Conservation (phyloP, 2,888 invertebrate species). For the Acleris holmiana region DNA sequence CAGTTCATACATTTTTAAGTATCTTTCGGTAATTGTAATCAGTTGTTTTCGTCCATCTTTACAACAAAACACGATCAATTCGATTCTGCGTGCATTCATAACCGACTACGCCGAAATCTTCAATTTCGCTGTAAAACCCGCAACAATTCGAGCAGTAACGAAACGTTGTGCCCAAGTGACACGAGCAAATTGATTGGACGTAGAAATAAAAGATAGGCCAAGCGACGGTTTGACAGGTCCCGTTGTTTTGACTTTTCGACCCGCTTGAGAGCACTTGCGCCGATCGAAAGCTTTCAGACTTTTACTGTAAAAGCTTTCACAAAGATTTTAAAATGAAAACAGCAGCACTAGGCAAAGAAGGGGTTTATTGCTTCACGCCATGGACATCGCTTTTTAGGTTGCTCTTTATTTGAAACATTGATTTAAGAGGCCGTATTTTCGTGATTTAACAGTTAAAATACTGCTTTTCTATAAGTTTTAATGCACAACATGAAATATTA, state of each 20-base stretch:
- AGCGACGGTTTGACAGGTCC: background rate
- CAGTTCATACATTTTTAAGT: too few relatives aligned
- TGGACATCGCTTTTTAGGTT: background rate
- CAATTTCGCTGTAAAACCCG: background rate
- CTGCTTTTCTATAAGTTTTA: too few relatives aligned
- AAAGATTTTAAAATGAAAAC: constrained; percentile 29
- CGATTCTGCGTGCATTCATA: too few relatives aligned
- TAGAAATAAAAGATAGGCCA: constrained; percentile 1
- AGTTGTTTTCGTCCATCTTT: too few relatives aligned
- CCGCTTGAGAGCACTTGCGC: constrained; percentile 3
- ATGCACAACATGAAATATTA: too few relatives aligned
- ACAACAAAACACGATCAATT: too few relatives aligned
- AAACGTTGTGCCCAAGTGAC: background rate
- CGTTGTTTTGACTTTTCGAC: constrained; percentile 9
- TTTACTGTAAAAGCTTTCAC: constrained; percentile 23
- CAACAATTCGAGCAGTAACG: background rate
- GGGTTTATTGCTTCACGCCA: constrained; percentile 18
- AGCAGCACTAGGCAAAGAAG: constrained; percentile 7
- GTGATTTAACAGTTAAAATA: too few relatives aligned
- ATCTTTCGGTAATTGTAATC: too few relatives aligned
- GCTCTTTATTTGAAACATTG: background rate
- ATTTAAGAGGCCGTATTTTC: too few relatives aligned
- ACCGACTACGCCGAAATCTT: too few relatives aligned
- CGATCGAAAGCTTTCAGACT: constrained; percentile 34
- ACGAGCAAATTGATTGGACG: background rate